These are phyloP conservation scores for Macroramphosus scolopax DNA, from an alignment of 2,797 vertebrate species.

Conservation along the genomic window DNA sequence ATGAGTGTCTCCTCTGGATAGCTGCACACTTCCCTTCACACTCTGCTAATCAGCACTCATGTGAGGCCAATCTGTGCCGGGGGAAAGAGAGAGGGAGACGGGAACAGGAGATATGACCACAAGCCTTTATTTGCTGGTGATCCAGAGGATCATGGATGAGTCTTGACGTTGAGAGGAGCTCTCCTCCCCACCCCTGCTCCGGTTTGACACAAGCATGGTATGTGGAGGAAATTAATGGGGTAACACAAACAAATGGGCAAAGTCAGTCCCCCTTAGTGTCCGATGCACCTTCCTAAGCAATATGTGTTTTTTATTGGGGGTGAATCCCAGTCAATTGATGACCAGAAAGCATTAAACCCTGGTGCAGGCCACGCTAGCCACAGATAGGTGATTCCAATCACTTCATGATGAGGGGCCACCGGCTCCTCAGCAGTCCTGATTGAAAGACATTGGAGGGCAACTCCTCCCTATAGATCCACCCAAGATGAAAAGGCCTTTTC, in stretches of 20 bases:
- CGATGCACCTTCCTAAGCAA: slow-evolving; percentile 40
- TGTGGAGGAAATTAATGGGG: slow-evolving; percentile 42
- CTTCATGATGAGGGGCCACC: slow-evolving; percentile 32
- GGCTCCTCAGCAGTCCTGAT: slow-evolving; percentile 28
- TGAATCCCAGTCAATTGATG: slow-evolving; percentile 20
- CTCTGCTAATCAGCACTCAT: slow-evolving; percentile 55
- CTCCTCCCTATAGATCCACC: slow-evolving; percentile 32
- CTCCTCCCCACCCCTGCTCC: slow-evolving; percentile 6
- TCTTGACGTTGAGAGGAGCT: slow-evolving; percentile 35
- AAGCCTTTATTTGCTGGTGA: slow-evolving; percentile 30
- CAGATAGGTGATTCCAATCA: slow-evolving; percentile 40
- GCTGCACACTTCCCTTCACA: slow-evolving; percentile 54
- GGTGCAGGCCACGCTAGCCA: slow-evolving; percentile 27
- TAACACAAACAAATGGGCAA: slow-evolving; percentile 58
- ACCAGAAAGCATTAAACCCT: slow-evolving; percentile 49
- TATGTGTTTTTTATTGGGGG: slow-evolving; percentile 52
- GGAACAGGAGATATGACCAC: slow-evolving; percentile 20
- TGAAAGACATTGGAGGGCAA: slow-evolving; percentile 29
- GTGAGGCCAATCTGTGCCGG: slow-evolving; percentile 27
- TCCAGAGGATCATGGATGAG: slow-evolving; percentile 46
- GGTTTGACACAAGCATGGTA: slow-evolving; percentile 26
- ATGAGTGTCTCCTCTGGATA: slow-evolving; percentile 44
- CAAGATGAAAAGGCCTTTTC: slow-evolving; percentile 36
- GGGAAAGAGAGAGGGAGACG: slow-evolving; percentile 5
- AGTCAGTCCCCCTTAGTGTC: slow-evolving; percentile 64